Base-by-base conservation (phyloP, 2,888 invertebrate species). In the Prosopocoilus inquinatus region DNA sequence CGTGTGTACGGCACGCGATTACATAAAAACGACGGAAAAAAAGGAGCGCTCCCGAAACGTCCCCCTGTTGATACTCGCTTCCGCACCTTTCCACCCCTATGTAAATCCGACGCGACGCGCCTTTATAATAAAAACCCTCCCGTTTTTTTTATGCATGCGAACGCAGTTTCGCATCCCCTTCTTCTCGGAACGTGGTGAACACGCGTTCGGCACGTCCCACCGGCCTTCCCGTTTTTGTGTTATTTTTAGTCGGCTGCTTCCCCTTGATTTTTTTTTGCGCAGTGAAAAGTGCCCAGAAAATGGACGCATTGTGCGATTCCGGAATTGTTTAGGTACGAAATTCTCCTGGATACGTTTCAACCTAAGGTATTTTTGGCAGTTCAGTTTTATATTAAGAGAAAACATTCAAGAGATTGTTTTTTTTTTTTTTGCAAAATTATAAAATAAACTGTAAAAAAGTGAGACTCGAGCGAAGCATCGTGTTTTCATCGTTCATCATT, bases 201-300 rank as follows among this genome's bases (percentile, higher is more conserved):
- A 62, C 61, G 61, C 66, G 62, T 57, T 57, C 54, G 58, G 64
- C 61, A 63, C 65, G 58, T 55, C 63, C 65, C 57, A 64, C 51
- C 50, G 47, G 45, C 56, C 58, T 61, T 62, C 62, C 60, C 63
- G 63, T 66, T 65, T 65, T 64, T 62, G 54, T 62, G 61, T 65
- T 64, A 64, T 66, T 66, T 64, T 66, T 61, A 41, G 49, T 58
- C 59, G 66, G 64, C 56, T 57, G 59, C 53, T 49, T 55, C 62
- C 62, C 66, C 60, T 52, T 35, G 41, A 49, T 61, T 61, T 60
- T 66, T 64, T 61, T 56, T 50, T 54, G 49, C 38, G 53, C n/a
- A 46, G 12, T 15, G 52, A 49, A 59, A 60, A 62, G 59, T 58
- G 61, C 57, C 55, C 62, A 58, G 62, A 64, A 63, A 64, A 64